Conservation (phyloP, 92 coral and sea anemone species). For the Ricordea florida region DNA sequence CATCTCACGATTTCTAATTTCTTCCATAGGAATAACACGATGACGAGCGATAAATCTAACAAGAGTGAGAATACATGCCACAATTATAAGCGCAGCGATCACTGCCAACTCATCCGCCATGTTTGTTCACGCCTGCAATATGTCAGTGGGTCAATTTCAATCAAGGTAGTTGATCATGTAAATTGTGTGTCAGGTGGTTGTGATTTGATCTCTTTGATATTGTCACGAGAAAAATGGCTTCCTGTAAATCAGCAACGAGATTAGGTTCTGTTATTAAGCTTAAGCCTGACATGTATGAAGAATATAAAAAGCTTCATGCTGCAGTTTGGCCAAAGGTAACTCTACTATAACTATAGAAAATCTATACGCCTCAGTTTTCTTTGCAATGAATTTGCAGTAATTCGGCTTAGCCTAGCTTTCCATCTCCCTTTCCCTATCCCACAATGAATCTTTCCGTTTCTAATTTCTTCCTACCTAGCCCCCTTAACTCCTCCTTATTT, state of each 20-base stretch:
- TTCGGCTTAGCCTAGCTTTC: no score
- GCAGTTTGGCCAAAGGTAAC: slow-evolving; percentile 86
- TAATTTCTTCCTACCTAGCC: no score
- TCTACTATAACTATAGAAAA: background rate
- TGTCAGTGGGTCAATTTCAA: background rate
- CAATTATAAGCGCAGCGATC: slow-evolving; percentile 64
- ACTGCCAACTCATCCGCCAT: slow-evolving; percentile 78
- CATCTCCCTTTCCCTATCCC: no score
- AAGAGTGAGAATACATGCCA: slow-evolving; percentile 61
- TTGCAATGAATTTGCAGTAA: no score
- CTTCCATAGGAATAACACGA: slow-evolving; percentile 74
- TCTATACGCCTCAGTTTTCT: no score
- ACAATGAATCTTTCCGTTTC: no score
- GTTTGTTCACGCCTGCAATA: slow-evolving; percentile 17
- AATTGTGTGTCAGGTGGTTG: background rate
- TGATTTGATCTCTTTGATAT: background rate
- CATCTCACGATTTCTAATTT: slow-evolving; percentile 45
- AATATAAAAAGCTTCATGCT: slow-evolving; percentile 85
- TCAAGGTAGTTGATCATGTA: background rate
- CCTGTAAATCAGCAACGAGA: slow-evolving; percentile 67
- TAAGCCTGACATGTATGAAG: slow-evolving; percentile 77
- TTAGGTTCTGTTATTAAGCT: slow-evolving; percentile 81
- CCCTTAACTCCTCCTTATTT: no score
- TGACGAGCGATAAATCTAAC: slow-evolving; percentile 77
- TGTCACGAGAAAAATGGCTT: slow-evolving; percentile 19